Percentiles rank a stretch among this genome's conserved stretches.
These are phyloP conservation scores for Bombus confusus DNA, from an alignment of 1,140 invertebrate species.

Conservation along the genomic window DNA sequence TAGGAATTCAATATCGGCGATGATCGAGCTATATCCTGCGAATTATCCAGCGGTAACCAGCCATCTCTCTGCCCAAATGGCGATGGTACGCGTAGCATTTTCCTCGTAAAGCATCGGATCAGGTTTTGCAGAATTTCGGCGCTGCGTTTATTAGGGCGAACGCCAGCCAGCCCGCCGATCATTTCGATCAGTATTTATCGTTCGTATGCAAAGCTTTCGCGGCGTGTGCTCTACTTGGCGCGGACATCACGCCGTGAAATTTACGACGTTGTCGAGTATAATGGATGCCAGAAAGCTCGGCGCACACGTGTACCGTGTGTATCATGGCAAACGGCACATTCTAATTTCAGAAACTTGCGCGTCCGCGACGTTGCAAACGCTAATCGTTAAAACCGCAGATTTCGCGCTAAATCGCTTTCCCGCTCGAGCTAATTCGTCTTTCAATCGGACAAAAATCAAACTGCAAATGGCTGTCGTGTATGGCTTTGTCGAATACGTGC, in stretches of 20 bases:
- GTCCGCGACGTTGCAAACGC: neutral
- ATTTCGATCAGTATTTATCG: slow-evolving; percentile 28
- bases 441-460: neutral
- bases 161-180: neutral
- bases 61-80: neutral
- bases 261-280: slow-evolving; percentile 40
- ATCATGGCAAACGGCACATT: slow-evolving; percentile 24
- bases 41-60: neutral
- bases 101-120: neutral
- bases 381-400: neutral
- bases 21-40: neutral
- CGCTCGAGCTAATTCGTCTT: neutral
- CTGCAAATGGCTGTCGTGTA: no score
- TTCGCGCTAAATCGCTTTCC: neutral
- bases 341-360: slow-evolving; percentile 36
- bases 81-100: neutral
- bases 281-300: slow-evolving; percentile 35
- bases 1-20: neutral
- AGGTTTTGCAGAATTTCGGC: neutral
- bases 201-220: slow-evolving; percentile 8
- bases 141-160: neutral
- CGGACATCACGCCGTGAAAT: slow-evolving; percentile 22
- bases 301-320: neutral
- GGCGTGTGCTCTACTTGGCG: slow-evolving; percentile 28
- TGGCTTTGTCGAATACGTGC: no score